Conservation (phyloP, 2,797 vertebrate genomes). For the Sparidentex hasta region DNA sequence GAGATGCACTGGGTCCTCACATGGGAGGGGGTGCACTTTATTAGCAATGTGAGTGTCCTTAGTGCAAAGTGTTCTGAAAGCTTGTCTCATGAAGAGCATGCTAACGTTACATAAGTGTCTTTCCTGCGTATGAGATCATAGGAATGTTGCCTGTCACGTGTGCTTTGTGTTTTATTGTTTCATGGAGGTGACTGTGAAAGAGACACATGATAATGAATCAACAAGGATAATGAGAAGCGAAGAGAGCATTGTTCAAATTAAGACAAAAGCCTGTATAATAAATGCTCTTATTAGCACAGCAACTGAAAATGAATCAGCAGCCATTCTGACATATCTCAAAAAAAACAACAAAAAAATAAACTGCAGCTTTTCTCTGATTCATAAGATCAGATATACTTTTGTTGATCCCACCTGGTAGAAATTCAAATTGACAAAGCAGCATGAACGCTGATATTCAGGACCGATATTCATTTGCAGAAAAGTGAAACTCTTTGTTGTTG, state of each 20-base stretch:
- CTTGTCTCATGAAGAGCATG: background rate
- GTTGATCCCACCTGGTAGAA: too few species aligned
- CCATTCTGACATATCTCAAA: background rate
- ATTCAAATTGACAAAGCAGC: too few species aligned
- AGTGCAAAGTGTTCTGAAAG: background rate
- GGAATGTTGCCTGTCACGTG: background rate
- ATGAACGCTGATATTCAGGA: too few species aligned
- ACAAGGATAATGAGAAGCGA: background rate
- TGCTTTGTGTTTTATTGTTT: background rate
- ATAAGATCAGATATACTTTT: too few species aligned
- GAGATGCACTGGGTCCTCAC: background rate
- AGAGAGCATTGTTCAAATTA: background rate
- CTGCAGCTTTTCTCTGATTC: too few species aligned
- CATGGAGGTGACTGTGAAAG: background rate
- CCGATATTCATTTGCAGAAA: too few species aligned
- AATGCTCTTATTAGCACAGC: background rate
- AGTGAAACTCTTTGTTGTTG: too few species aligned
- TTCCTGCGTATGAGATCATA: background rate
- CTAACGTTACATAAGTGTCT: background rate
- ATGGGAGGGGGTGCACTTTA: background rate
- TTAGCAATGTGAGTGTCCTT: background rate
- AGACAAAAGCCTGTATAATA: background rate
- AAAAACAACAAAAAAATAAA: too few species aligned
- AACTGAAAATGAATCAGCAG: background rate
- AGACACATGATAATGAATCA: background rate